Evolutionary conservation across 2,797 vertebrate genomes (phyloP), one percentile per base, ranked within the genome.

Genomic region (Muscicapa striata): DNA sequence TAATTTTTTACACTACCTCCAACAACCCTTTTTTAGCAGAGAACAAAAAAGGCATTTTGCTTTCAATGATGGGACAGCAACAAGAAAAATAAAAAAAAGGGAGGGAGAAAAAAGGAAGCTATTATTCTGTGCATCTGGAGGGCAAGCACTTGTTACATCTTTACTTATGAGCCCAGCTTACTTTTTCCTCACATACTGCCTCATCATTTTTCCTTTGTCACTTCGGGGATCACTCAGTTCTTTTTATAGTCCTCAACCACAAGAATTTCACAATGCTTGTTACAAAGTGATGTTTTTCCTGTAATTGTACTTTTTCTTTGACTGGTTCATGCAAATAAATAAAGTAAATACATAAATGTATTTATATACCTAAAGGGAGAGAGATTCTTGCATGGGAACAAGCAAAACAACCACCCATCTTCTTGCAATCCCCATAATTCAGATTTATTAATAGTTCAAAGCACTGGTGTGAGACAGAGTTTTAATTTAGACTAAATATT

Each of bases 161-260:
- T 54, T 79, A 88, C 63, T 88, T 87, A 80, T 12, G 77, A 96
- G 88, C 45, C 51, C 70, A 78, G 80, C 77, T 92, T 83, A 91
- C 59, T 94, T 96, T 96, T 89, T 93, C 83, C 61, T 95, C 80
- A 88, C 86, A 90, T 83, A 96, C 5, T 81, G 90, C 68, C 59
- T 90, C 72, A 80, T 81, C 73, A 78, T 90, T 95, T 94, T 96
- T 93, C 75, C 91, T 94, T 91, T 95, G 59, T 52, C 72, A 93
- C 68, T 89, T 66, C 64, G 54, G 66, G 90, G 93, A 96, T 81
- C 77, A 59, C 15, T 59, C 46, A 92, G 67, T 83, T 94, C 95
- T 96, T 97, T 97, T 96, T 95, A 93, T 84, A 74, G 43, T 72
- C 52, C 77, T 93, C 43, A 73, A 92, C 63, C 70, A 89, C 69